A percentile compares a stretch with the other conserved stretches of the same genome.
Evolutionary conservation across 2,888 invertebrate species (phyloP).

Genomic region (Choreutis nemorana): DNA sequence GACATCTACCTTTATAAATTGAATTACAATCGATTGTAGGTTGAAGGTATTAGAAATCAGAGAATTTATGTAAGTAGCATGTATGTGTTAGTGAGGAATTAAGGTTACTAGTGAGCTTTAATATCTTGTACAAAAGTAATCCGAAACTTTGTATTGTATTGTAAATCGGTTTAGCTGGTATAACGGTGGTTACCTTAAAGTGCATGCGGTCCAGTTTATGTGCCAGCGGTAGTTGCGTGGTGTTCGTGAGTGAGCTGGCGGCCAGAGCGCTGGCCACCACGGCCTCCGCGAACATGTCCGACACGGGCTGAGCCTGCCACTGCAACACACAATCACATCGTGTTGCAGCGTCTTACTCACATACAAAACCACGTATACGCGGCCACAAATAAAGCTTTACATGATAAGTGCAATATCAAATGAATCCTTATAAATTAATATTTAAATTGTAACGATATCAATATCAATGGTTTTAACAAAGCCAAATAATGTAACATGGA

Average conservation of each 20-base stretch:
- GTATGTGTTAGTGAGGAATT: no score
- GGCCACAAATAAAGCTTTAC: background rate
- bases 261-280: slow-evolving; percentile 88
- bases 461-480: background rate
- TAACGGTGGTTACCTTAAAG: slow-evolving; percentile 72
- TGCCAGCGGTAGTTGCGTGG: slow-evolving; percentile 40
- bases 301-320: slow-evolving; percentile 95
- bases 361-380: background rate
- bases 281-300: slow-evolving; percentile 98
- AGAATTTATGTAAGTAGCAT: no score
- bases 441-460: background rate
- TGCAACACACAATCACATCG: slow-evolving; percentile 25
- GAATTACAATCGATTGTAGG: no score
- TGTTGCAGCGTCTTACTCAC: background rate
- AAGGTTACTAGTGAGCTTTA: no score
- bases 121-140: no score
- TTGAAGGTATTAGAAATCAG: no score
- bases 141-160: no score
- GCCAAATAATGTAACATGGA: no score
- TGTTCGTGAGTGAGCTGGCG: slow-evolving; percentile 57
- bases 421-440: background rate
- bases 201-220: slow-evolving; percentile 88
- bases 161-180: no score
- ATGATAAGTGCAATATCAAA: background rate
- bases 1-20: no score